These are phyloP conservation scores for Harpagoxenus sublaevis DNA, from an alignment of 2,888 invertebrate species.

Conservation along the genomic window DNA sequence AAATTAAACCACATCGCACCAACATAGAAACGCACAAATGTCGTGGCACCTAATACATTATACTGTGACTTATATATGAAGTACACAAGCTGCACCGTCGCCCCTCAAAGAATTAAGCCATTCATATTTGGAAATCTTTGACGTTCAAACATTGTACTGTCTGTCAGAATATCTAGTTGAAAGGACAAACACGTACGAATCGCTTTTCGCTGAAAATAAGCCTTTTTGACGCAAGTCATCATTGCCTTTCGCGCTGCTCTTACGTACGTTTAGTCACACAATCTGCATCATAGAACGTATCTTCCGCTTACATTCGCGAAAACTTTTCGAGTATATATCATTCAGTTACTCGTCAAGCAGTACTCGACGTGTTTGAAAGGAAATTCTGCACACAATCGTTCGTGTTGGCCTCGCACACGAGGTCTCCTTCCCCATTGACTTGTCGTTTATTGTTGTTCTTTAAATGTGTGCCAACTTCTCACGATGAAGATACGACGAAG, in stretches of 20 bases:
- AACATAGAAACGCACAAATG: conserved; percentile 49
- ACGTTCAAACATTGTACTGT: conserved; percentile 11
- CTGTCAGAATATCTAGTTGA: neutral
- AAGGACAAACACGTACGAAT: conserved; percentile 32
- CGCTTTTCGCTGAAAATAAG: conserved; percentile 19
- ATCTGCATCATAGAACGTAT: conserved; percentile 39
- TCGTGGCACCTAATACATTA: conserved; percentile 35
- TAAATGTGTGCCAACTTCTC: conserved; percentile 12
- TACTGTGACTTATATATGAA: conserved; percentile 29
- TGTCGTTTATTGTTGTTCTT: neutral
- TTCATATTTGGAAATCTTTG: conserved; percentile 30
- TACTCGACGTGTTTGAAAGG: conserved; percentile 20
- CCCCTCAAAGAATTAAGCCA: conserved; percentile 57
- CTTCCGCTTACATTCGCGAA: conserved; percentile 31
- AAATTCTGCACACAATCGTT: conserved; percentile 61
- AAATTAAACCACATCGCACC: conserved; percentile 56
- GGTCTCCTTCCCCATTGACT: neutral
- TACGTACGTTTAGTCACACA: conserved; percentile 15
- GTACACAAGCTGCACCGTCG: conserved; percentile 48
- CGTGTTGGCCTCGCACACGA: conserved; percentile 24
- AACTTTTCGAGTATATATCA: conserved; percentile 30
- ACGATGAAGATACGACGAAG: conserved; percentile 29
- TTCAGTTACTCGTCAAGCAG: neutral
- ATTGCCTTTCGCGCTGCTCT: conserved; percentile 3
- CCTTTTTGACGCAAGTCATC: conserved; percentile 11